Evolutionary conservation across 2,113 vertebrate species (phyloP), one percentile per base, ranked within the genome.

Genomic region (Gnathonemus echidnorhynchus): DNA sequence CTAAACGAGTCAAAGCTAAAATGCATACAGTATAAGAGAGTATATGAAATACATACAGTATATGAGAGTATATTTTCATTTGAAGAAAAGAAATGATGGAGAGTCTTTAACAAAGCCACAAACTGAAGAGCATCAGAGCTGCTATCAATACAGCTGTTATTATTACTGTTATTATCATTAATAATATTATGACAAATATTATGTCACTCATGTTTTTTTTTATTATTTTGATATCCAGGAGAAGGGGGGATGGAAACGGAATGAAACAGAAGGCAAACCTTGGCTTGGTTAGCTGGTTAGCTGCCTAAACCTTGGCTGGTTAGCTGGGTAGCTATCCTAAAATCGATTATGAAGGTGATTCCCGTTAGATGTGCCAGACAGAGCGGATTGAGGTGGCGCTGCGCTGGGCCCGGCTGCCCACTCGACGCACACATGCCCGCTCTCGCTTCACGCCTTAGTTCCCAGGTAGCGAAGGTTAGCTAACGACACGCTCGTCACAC

Each of bases 41-140:
- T 66, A 27, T 66, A 66, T 66, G 95, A 95, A 93, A 91, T 93
- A 95, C 94, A 95, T 95, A 95, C 93, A 94, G 96, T 95, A 96
- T 96, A 96, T 95, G 95, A 58, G 90, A 95, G 94, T 96, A 96
- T 96, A 96, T 96, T 96, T 96, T 96, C 95, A 95, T 95, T 95
- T 94, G 95, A 95, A 96, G 92, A 95, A 62, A 96, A 95, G 96
- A 96, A 96, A 96, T 96, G 96, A 96, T 95, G 94, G 95, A 94
- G 93, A 95, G 93, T 95, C 95, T 96, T 95, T 95, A 94, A 93
- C 50, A 86, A 93, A 91, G 93, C 92, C 92, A 94, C 92, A 91
- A 92, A 85, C 84, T 94, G 92, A 94, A 91, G 92, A 94, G 93
- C 94, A 92, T 19, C 90, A 62, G 91, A 91, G 86, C 90, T 90